These are phyloP conservation scores for Aplysia californica DNA, from an alignment of 1,140 invertebrate species.

Conservation along the genomic window DNA sequence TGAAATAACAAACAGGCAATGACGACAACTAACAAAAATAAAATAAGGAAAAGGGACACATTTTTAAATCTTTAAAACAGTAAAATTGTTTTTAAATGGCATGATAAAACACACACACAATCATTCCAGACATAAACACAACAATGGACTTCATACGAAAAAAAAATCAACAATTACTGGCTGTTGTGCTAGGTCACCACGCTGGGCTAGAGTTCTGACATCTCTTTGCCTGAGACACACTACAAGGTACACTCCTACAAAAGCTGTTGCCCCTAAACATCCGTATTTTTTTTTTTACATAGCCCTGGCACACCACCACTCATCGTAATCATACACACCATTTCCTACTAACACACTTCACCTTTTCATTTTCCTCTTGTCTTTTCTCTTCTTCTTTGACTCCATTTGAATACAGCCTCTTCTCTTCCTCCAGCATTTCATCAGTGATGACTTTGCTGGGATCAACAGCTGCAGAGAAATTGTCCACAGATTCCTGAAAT, in stretches of 20 bases:
- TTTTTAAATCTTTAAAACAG: background rate
- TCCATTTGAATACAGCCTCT: conserved; percentile 27
- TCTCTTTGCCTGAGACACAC: background rate
- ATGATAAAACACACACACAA: too few species aligned
- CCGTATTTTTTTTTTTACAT: too few species aligned
- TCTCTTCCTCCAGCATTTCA: conserved; percentile 42
- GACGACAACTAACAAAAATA: background rate
- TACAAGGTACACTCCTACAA: background rate
- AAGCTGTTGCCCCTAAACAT: too few species aligned
- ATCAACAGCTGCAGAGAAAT: background rate
- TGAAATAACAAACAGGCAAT: too few species aligned
- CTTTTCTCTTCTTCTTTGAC: conserved; percentile 31
- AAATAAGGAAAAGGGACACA: background rate
- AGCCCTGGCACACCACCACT: background rate
- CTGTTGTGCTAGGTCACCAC: too few species aligned
- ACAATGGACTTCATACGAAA: background rate
- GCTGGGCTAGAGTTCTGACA: background rate
- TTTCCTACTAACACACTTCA: background rate
- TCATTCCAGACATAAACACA: background rate
- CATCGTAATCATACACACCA: background rate
- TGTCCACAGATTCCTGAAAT: too few species aligned
- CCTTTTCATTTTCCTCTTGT: conserved; percentile 33
- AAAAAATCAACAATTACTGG: too few species aligned
- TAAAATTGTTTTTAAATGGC: too few species aligned
- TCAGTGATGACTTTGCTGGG: conserved; percentile 19